phyloP scores from a whole-genome alignment of 2,888 invertebrate genomes.

The Nematopogon swammerdamellus region DNA sequence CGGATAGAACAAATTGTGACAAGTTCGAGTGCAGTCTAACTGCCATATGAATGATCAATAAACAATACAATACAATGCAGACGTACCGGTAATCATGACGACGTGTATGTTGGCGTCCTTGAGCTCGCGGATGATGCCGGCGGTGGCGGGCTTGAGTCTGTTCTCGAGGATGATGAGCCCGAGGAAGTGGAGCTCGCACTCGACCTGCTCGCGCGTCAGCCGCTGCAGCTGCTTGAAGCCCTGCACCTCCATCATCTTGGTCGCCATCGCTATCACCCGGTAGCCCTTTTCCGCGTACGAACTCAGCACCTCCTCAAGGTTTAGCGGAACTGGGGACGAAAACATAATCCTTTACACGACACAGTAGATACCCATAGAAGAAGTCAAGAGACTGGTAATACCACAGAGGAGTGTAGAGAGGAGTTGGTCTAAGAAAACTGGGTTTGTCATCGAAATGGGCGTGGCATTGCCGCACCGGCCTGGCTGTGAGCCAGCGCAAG shows the following conservation, averaged over 20 bases:
- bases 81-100: slow-evolving; percentile 92
- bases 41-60: no score
- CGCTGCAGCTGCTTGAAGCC: slow-evolving; percentile 72
- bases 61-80: no score
- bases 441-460: no score
- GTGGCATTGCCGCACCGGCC: no score
- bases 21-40: no score
- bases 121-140: slow-evolving; percentile 74
- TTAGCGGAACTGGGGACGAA: slow-evolving; percentile 64
- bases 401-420: no score
- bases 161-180: slow-evolving; percentile 96
- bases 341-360: no score
- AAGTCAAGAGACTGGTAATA: no score
- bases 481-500: no score
- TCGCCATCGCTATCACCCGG: slow-evolving; percentile 87
- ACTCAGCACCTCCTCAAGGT: slow-evolving; percentile 74
- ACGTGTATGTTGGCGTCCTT: slow-evolving; percentile 84
- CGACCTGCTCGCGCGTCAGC: slow-evolving; percentile 73
- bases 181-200: slow-evolving; percentile 75
- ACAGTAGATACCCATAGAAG: no score
- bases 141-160: slow-evolving; percentile 84
- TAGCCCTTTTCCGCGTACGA: slow-evolving; percentile 90
- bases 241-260: slow-evolving; percentile 65
- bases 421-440: no score
- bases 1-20: no score